Evolutionary conservation across 1,140 invertebrate species (phyloP), one percentile per base, ranked within the genome.

Genomic region (Sycophila sp.): DNA sequence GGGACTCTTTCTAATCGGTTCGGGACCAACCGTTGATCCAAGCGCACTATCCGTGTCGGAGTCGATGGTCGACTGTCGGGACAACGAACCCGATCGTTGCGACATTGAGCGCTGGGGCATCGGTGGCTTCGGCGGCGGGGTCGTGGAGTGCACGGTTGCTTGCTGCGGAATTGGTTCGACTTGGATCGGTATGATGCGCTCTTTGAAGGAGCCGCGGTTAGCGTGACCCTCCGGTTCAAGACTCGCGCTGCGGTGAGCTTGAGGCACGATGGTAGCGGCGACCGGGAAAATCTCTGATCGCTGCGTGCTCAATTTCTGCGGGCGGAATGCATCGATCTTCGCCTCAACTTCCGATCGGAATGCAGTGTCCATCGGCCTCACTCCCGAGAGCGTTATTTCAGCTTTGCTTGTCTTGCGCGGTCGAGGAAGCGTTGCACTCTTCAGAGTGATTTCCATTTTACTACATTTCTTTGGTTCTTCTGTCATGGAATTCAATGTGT

Each of bases 1-100:
- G 10, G 94, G 93, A 62, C 93, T 94, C 85, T 96, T 96, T 76
- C 93, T 91, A 73, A 95, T 95, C 1, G 93, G 92, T 80, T 95
- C 90, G 8, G 87, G 86, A 34, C 85, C 91, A 24, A 89, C 83
- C 10, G 81, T 85, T 2, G 86, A 84, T 7, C 82, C 84, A 40
- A 80, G 69, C 24, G 88, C 89, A 34, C 85, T 88, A 60, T 91
- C 90, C 0, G 89, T 89, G 70, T 92, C 91, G 2, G 91, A 92
- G 63, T 92, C 91, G 58, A 87, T 87, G 1, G 91, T 92, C 3
- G 91, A 92, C 78, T 92, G 91, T 24, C 91, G 85, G 17, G 91
- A 92, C 19, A 92, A 76, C 40, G 87, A 79, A 67, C 75, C 69
- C 63, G 87, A 77, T 71, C 86, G 75, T 69, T 88, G 73, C 26